These are phyloP conservation scores for Spheniscus humboldti DNA, from an alignment of 2,797 vertebrate genomes.

Conservation along the genomic window DNA sequence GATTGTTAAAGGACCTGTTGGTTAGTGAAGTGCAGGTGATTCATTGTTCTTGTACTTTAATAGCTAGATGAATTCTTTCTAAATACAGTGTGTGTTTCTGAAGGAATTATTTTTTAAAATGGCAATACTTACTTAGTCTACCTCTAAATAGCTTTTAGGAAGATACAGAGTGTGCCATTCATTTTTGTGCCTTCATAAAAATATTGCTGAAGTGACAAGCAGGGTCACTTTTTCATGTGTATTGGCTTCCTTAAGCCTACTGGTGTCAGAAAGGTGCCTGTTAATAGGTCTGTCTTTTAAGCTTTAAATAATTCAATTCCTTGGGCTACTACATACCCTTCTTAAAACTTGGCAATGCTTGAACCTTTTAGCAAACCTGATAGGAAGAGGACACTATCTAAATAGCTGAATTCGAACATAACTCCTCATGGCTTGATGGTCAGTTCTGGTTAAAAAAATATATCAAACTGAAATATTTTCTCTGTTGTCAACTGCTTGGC, in stretches of 20 bases:
- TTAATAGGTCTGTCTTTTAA: constrained; percentile 2
- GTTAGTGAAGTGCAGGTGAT: background rate
- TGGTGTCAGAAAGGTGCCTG: background rate
- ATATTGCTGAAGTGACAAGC: background rate
- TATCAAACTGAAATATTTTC: background rate
- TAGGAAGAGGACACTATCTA: background rate
- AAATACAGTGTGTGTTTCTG: background rate
- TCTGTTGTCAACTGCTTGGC: background rate
- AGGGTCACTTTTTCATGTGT: background rate
- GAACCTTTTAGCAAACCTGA: background rate
- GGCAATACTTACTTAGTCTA: background rate
- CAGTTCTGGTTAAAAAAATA: background rate
- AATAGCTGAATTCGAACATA: background rate
- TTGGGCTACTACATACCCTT: background rate
- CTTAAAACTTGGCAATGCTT: background rate
- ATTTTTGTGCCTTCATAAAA: background rate
- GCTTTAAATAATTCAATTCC: constrained; percentile 23
- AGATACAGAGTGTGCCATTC: background rate
- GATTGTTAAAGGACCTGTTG: background rate
- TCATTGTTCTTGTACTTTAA: background rate
- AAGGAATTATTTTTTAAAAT: background rate
- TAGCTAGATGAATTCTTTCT: background rate
- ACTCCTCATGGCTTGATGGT: background rate
- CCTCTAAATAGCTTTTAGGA: background rate
- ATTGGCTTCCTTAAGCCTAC: background rate